Evolutionary conservation across 2,113 vertebrate genomes (phyloP), one percentile per base, ranked within the genome.

Genomic region (Ascaphus truei): DNA sequence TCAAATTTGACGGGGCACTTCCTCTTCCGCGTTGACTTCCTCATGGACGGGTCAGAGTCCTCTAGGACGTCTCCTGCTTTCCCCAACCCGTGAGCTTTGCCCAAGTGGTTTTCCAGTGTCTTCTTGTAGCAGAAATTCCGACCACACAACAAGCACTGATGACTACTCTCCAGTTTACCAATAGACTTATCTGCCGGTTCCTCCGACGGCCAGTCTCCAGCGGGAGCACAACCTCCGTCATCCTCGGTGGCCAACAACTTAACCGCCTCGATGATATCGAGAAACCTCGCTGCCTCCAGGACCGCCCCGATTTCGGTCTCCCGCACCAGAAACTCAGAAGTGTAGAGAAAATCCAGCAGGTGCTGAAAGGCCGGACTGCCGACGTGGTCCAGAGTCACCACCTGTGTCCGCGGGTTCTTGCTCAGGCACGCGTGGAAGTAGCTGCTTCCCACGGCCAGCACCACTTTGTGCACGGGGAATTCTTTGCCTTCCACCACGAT

Each of bases 361-460:
- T 93, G 93, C 27, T 88, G 90, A 80, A 98, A 98, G 26, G 92
- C 92, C 0, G 92, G 92, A 73, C 94, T 91, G 6, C 93, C 94
- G 72, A 98, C 92, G 1, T 98, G 92, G 77, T 99, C 94, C 75
- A 99, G 84, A 0, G 87, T 94, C 79, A 99, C 88, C 0, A 87
- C 91, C 57, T 88, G 86, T 0, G 88, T 84, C 29, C 84, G 84
- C 0, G 94, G 93, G 77, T 93, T 95, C 84, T 94, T 94, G 72
- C 92, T 96, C 74, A 99, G 83, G 62, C 93, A 93, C 0, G 94
- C 92, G 13, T 98, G 93, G 74, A 99, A 99, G 77, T 98, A 99
- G 83, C 94, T 98, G 79, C 97, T 98, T 11, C 97, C 96, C 9
- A 98, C 95, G 10, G 97, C 96, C 68, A 98, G 85, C 1, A 99